Evolutionary conservation across 1,140 invertebrate species (phyloP), one percentile per base, ranked within the genome.

Genomic region (Chrysopa pallens): DNA sequence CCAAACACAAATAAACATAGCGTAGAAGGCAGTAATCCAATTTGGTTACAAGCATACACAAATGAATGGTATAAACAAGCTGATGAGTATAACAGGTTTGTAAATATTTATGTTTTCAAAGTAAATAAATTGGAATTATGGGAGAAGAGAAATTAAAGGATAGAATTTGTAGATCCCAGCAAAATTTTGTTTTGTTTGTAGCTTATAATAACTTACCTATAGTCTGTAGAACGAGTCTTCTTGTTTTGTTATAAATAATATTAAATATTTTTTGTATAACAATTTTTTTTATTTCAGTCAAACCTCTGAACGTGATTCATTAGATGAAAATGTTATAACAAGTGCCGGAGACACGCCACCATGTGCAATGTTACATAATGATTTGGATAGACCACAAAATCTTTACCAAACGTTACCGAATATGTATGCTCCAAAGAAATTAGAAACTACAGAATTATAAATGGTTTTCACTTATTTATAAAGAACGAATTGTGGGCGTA

Each of bases 1-100:
- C 90, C 90, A 2, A 93, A 93, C 55, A 93, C 90, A 3, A 94
- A 93, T 60, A 88, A 89, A 56, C 89, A 93, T 58, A 90, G 86
- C 51, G 77, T 84, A 6, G 87, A 92, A 62, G 90, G 89, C 29
- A 90, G 85, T 7, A 94, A 94, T 68, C 89, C 90, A 0, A 92
- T 94, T 50, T 94, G 89, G 89, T 75, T 93, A 61, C 84, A 88
- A 52, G 84, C 86, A 6, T 92, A 91, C 55, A 86, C 91, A 61
- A 92, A 92, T 59, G 86, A 89, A 56, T 93, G 88, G 87, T 91
- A 86, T 57, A 92, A 92, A 63, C 80, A 77, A 45, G 81, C 84
- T 45, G 82, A 84, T 51, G 83, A 83, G 13, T 67, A 72, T 29
- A 78, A 13, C 11, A n/a, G 11, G 9, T 11, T 14, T 14, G 7